Base-by-base conservation (phyloP, 2,797 vertebrate genomes). In the Telmatherina bonti region DNA sequence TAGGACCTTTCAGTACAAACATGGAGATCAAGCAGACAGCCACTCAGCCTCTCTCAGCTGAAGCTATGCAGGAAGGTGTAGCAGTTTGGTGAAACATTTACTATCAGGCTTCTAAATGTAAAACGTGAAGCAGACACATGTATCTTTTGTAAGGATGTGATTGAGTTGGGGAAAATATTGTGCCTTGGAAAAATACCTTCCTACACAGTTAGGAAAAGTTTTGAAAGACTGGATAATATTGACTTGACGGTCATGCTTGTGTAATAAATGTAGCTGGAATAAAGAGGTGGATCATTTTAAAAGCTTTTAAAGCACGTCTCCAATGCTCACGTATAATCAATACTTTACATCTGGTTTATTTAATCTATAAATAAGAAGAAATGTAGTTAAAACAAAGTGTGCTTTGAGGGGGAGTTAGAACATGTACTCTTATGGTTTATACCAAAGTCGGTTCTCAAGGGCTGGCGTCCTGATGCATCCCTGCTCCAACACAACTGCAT, bases 1-100 rank as follows among this genome's bases (percentile, higher is more conserved):
- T 82, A 67, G 62, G 62, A 86, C 79, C 75, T 79, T 88, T 83
- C 59, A 85, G 53, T 27, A n/a, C 26, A 26, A 43, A 13, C 24
- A 13, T 27, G 6, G 24, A 52, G 56, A 77, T 84, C 58, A 87
- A 74, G 59, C 62, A 30, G 57, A 24, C 58, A 82, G 81, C 70
- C 72, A 59, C 62, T 72, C 26, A 43, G 61, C 38, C 53, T 63
- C 57, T 54, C 5, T 2, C n/a, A n/a, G n/a, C n/a, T 38, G 58
- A 20, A 51, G 55, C 61, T 41, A 33, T 58, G 20, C 56, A 43
- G 56, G 53, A 22, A 45, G 24, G 45, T 64, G 51, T 31, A 51
- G 51, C 51, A 35, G 64, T 11, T 20, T 41, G 63, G 51, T 70
- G 52, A 3, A 62, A 57, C 43, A 61, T 74, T 79, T 60, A 76